These are phyloP conservation scores for Aphaenogaster rudis DNA, from an alignment of 1,140 invertebrate species.

Conservation along the genomic window DNA sequence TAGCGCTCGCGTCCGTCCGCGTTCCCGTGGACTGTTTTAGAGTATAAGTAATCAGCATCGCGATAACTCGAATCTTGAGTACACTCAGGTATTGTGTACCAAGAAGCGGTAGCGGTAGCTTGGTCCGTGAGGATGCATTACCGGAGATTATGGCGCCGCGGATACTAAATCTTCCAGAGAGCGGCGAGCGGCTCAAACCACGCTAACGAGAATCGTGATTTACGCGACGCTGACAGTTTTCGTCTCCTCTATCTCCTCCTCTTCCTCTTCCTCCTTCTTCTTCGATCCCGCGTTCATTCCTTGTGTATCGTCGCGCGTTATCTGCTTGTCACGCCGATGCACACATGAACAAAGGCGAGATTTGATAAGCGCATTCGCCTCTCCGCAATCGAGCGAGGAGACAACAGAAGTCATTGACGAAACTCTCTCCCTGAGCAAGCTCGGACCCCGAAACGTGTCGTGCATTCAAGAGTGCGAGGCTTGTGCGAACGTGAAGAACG, in stretches of 20 bases:
- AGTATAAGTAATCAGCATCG: constrained; percentile 53
- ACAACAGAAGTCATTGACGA: constrained; percentile 41
- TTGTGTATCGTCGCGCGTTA: constrained; percentile 60
- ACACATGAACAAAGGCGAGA: background rate
- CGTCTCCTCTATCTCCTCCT: constrained; percentile 65
- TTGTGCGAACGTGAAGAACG: constrained; percentile 24
- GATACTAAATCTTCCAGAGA: constrained; percentile 75
- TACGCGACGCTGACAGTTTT: constrained; percentile 73
- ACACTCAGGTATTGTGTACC: constrained; percentile 47
- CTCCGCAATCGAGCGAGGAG: background rate
- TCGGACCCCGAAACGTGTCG: constrained; percentile 32
- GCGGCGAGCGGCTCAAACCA: constrained; percentile 76
- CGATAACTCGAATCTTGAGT: constrained; percentile 58
- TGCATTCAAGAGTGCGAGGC: constrained; percentile 14
- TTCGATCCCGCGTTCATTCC: constrained; percentile 20
- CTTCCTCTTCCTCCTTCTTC: background rate
- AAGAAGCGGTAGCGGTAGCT: constrained; percentile 6
- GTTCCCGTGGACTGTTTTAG: constrained; percentile 30
- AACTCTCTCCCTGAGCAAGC: background rate
- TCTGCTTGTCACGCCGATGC: constrained; percentile 24
- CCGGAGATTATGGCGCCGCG: constrained; percentile 72
- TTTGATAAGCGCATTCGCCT: background rate
- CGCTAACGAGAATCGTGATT: constrained; percentile 81
- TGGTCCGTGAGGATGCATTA: constrained; percentile 55
- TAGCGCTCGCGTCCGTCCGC: background rate